Evolutionary conservation across 2,888 invertebrate genomes (phyloP), one percentile per base, ranked within the genome.

Genomic region (Chrysomela aeneicollis): DNA sequence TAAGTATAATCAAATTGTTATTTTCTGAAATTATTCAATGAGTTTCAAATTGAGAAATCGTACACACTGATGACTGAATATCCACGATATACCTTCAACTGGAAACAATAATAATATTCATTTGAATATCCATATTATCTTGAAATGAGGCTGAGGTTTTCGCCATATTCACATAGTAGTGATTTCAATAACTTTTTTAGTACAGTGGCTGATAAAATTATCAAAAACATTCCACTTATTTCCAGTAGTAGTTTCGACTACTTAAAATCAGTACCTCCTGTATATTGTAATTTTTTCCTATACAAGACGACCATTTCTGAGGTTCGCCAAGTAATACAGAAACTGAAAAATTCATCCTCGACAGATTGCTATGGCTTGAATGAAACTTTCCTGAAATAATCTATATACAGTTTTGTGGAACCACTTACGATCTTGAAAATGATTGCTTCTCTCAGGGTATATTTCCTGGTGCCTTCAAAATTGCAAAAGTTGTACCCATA

Each of bases 401-500:
- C 42, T 4, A 2, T n/a, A 15, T 1, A 42, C 42, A 42, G 35
- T 57, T 57, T 19, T 42, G 17, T 46, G 21, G 49, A 47, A 32
- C 49, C 49, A 49, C 35, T 26, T 5, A 30, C 35, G 26, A 32
- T 17, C 26, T 42, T 58, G 47, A 58, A 22, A 58, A 58, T 22
- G 22, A 21, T 46, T 58, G 46, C 47, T 58, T 47, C 32, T 21
- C 30, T 46, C 46, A 42, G 30, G 58, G 58, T 58, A 49, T 58
- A 47, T 59, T 59, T 50, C 37, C 59, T 32, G 37, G 42, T 21
- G 42, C 42, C 30, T 58, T 58, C 12, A 49, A 58, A 22, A 49
- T 47, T 30, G 47, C 58, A 46, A 49, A 58, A 52, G 60, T 60
- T 51, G 19, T 61, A 61, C 61, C 54, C 21, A 21, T 61, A n/a